Conservation (phyloP, 1,140 invertebrate species). For the Pomacea maculata region DNA sequence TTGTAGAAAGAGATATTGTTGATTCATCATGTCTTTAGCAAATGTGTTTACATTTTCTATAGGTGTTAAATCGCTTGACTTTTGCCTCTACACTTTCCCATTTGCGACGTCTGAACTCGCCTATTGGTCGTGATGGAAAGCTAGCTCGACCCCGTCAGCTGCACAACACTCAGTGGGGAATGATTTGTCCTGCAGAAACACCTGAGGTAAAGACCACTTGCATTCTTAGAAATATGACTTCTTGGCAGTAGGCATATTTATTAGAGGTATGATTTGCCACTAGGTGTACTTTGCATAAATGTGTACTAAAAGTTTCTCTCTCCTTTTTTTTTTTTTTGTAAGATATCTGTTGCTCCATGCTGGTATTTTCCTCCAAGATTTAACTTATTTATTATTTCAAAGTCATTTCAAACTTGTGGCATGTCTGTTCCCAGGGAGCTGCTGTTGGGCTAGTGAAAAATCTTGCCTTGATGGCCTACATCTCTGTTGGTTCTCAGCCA, state of each 20-base stretch:
- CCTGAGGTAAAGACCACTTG: slow-evolving; percentile 76
- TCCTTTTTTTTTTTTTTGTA: no score
- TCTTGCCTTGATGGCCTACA: slow-evolving; percentile 98
- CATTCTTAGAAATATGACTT: no score
- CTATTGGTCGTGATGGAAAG: slow-evolving; percentile 98
- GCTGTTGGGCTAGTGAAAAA: slow-evolving; percentile 93
- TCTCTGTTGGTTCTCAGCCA: slow-evolving; percentile 97
- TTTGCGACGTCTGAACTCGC: slow-evolving; percentile 95
- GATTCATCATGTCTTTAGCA: slow-evolving; percentile 10
- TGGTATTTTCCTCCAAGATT: no score
- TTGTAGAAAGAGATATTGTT: neutral
- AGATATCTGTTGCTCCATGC: no score
- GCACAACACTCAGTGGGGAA: slow-evolving; percentile 98
- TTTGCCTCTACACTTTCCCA: slow-evolving; percentile 98
- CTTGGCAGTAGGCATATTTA: no score
- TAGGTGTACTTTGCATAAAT: no score
- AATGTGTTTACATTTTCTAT: slow-evolving; percentile 2
- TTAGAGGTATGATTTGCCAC: no score
- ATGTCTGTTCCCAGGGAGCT: slow-evolving; percentile 64
- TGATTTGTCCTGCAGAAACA: slow-evolving; percentile 99
- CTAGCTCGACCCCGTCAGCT: slow-evolving; percentile 96
- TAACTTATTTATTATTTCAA: no score
- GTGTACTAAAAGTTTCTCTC: no score
- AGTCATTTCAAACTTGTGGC: neutral
- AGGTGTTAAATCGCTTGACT: slow-evolving; percentile 79